phyloP scores from a whole-genome alignment of 2,888 invertebrate genomes.

The Callosobruchus maculatus region DNA sequence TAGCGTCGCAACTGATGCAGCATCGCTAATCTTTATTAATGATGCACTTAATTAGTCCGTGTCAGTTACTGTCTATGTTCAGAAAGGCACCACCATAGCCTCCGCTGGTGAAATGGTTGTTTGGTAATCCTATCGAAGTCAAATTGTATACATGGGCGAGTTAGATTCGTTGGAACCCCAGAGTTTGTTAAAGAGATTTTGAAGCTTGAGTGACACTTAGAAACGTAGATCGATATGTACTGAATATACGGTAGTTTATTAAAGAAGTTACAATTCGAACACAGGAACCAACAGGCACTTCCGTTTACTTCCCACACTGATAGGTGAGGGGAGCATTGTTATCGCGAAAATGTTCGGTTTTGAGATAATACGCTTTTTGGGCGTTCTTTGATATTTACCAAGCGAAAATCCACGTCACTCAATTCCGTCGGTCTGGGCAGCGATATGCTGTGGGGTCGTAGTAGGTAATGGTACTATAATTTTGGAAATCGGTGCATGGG shows the following conservation, averaged over 20 bases:
- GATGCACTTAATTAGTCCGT: constrained; percentile 38
- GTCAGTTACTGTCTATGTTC: constrained; percentile 34
- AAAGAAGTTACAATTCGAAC: no score
- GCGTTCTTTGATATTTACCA: no score
- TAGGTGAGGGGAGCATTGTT: no score
- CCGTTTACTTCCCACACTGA: no score
- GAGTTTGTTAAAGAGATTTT: constrained; percentile 29
- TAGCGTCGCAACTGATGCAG: constrained; percentile 20
- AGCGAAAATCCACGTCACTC: no score
- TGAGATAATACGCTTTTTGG: no score
- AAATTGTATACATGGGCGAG: constrained; percentile 34
- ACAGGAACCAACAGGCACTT: no score
- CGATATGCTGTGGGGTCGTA: no score
- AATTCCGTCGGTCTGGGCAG: no score
- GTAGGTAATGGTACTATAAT: no score
- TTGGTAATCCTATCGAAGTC: constrained; percentile 28
- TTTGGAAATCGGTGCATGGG: no score
- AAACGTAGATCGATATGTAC: neutral
- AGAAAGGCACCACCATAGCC: constrained; percentile 19
- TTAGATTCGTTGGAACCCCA: constrained; percentile 19
- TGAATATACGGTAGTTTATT: neutral
- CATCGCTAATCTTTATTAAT: constrained; percentile 41
- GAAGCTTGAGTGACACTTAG: constrained; percentile 27
- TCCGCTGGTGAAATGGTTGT: neutral
- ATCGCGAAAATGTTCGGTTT: no score